Conservation (phyloP, 2,113 vertebrate species). For the Phasianus colchicus region DNA sequence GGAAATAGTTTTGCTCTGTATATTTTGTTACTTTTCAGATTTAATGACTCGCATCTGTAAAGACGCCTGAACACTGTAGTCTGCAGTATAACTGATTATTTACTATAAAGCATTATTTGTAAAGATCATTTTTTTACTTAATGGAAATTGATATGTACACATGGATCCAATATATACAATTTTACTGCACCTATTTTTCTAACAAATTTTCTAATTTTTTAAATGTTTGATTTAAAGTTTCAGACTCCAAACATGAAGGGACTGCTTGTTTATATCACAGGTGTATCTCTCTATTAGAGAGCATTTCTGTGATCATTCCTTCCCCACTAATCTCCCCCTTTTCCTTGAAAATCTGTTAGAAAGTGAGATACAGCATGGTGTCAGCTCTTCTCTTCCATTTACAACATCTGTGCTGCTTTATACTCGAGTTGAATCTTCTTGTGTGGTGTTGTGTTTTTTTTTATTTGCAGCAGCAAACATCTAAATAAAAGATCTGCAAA, state of each 20-base stretch:
- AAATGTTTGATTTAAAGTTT: slow-evolving; percentile 44
- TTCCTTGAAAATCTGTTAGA: slow-evolving; percentile 32
- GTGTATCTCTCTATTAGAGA: slow-evolving; percentile 53
- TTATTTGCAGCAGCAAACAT: slow-evolving; percentile 31
- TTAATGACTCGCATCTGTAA: slow-evolving; percentile 76
- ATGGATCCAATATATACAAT: slow-evolving; percentile 43
- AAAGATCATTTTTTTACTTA: slow-evolving; percentile 71
- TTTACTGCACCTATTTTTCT: slow-evolving; percentile 72
- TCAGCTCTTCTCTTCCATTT: neutral
- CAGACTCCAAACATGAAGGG: slow-evolving; percentile 68
- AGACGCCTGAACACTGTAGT: slow-evolving; percentile 74
- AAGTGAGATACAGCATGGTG: neutral
- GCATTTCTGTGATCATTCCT: slow-evolving; percentile 39
- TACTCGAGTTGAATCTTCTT: slow-evolving; percentile 42
- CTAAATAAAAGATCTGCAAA: slow-evolving; percentile 71
- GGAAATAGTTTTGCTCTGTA: slow-evolving; percentile 91
- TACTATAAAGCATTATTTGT: slow-evolving; percentile 54
- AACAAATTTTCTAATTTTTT: slow-evolving; percentile 64
- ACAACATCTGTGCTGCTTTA: neutral
- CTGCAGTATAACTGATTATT: slow-evolving; percentile 40
- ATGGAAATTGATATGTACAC: slow-evolving; percentile 26
- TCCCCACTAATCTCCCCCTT: neutral
- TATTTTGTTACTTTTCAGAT: slow-evolving; percentile 90
- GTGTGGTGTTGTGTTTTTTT: slow-evolving; percentile 5
- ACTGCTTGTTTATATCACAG: slow-evolving; percentile 42